Conservation (phyloP, 2,797 vertebrate genomes). For the Oreochromis grahami region DNA sequence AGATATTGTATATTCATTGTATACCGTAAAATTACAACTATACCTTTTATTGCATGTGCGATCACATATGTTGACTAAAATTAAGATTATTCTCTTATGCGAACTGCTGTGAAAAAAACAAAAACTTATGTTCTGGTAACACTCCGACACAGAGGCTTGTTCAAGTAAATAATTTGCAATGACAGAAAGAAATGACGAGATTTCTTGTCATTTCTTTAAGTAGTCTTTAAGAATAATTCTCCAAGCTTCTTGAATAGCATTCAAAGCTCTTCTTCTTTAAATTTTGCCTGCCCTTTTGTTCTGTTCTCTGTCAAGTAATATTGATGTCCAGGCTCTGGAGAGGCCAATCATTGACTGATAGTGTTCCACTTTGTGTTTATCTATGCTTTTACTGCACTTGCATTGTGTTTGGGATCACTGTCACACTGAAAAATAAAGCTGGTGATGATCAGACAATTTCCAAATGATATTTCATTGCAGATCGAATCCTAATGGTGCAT, state of each 20-base stretch:
- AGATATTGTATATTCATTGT: neutral
- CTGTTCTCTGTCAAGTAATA: neutral
- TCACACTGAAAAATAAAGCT: neutral
- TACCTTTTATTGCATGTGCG: neutral
- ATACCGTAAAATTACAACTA: neutral
- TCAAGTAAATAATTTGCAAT: neutral
- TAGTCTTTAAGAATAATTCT: neutral
- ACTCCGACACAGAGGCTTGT: neutral
- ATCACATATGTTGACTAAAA: neutral
- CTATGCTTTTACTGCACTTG: neutral
- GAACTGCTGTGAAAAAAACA: neutral
- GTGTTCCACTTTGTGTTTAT: neutral
- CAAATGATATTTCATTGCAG: neutral
- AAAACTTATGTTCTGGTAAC: neutral
- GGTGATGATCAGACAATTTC: neutral
- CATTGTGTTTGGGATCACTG: neutral
- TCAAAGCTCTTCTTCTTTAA: neutral
- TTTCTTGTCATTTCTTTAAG: neutral
- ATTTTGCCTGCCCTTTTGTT: neutral
- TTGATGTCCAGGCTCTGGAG: neutral
- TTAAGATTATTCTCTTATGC: neutral
- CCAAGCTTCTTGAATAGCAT: neutral
- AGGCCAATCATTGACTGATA: neutral
- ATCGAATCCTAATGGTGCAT: neutral
- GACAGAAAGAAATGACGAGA: neutral